Evolutionary conservation across 2,888 invertebrate genomes (phyloP), one percentile per base, ranked within the genome.

Genomic region (Drosophila recens): DNA sequence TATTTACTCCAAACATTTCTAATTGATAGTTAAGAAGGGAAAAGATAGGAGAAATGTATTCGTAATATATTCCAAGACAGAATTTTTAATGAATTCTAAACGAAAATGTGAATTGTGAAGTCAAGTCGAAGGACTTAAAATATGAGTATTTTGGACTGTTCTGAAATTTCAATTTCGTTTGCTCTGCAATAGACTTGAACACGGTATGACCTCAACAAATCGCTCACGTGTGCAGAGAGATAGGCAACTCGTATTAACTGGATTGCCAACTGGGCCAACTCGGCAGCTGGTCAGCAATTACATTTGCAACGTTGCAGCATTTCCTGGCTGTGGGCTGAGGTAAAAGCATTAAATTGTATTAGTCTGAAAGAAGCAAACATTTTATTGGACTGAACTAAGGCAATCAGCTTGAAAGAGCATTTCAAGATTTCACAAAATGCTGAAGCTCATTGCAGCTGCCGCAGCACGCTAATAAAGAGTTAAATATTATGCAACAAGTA

Each of bases 401-500:
- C 89, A 89, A 84, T 84, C 87, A 83, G 73, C 68, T 66, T 81
- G 79, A 81, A 87, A 83, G 80, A 79, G 72, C 67, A 71, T 72
- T 74, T 69, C 40, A 74, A 62, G 84, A 72, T 70, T 83, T 71
- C 71, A 75, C 72, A 46, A 68, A 70, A 68, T 68, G 40, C 46
- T 53, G 23, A 61, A 61, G 36, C 58, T 46, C 54, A 51, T 63
- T 77, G 58, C 49, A 36, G 11, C 34, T 23, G 46, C 36, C 62
- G 71, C 62, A 53, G 53, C 33, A 52, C 65, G 76, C 77, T 83
- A 84, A 89, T 89, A 84, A 84, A 82, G 87, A 67, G 70, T 72
- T 69, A 72, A 87, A 89, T 89, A 87, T 89, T 89, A 89, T 83
- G 89, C 84, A 84, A 84, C 84, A 84, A 89, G 84, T 74, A 80